Evolutionary conservation across 2,113 vertebrate species (phyloP).

Genomic region (Strigops habroptila): DNA sequence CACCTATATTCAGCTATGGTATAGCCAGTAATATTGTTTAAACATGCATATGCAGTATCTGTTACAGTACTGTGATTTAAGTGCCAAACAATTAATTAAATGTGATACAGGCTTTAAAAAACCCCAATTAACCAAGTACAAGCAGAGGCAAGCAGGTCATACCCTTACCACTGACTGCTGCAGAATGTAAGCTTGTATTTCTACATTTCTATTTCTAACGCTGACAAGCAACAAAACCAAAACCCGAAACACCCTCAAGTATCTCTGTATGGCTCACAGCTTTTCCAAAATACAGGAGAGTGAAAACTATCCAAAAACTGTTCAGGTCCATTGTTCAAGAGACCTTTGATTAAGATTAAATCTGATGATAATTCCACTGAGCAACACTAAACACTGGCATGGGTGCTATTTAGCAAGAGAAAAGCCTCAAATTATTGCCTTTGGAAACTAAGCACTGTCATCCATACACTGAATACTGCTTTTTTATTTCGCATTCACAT

Average conservation of each 20-base stretch:
- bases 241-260: neutral
- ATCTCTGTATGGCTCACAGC: neutral
- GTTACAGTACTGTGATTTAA: neutral
- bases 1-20: neutral
- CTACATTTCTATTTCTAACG: neutral
- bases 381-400: neutral
- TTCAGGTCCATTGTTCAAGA: neutral
- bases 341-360: neutral
- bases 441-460: slow-evolving; percentile 29
- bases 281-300: neutral
- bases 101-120: neutral
- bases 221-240: neutral
- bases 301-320: neutral
- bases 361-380: neutral
- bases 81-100: neutral
- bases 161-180: neutral
- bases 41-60: neutral
- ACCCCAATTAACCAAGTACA: neutral
- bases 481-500: slow-evolving; percentile 26
- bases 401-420: slow-evolving; percentile 14
- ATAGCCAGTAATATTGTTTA: neutral
- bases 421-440: slow-evolving; percentile 35
- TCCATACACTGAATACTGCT: neutral
- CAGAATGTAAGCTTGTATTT: neutral
- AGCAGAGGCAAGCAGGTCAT: neutral